A percentile compares a stretch with the other conserved stretches of the same genome.
Evolutionary conservation across 2,113 vertebrate species (phyloP).

Genomic region (Phoenicopterus ruber): DNA sequence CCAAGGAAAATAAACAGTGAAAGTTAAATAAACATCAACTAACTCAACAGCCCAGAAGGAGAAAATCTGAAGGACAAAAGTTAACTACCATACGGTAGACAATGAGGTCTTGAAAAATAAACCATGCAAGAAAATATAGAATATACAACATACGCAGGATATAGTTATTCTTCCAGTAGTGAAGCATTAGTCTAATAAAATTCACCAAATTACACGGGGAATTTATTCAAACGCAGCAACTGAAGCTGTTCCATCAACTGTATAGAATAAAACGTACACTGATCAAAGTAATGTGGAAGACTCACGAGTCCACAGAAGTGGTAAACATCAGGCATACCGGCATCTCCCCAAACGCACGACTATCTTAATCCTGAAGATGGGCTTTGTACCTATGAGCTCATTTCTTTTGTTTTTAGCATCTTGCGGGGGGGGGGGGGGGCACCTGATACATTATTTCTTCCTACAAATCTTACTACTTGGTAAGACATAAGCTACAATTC

Average conservation of each 20-base stretch:
- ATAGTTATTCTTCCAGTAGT: neutral
- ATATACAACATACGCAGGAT: neutral
- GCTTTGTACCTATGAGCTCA: neutral
- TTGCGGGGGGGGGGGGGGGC: rapidly evolving
- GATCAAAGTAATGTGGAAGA: neutral
- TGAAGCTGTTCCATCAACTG: neutral
- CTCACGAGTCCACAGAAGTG: neutral
- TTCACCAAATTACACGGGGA: neutral
- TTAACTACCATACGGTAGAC: neutral
- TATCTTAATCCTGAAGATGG: neutral
- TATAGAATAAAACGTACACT: neutral
- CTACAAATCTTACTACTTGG: neutral
- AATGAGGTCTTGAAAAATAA: neutral
- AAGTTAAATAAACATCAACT: neutral
- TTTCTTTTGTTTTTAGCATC: neutral
- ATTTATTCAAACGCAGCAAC: neutral
- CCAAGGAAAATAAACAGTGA: neutral
- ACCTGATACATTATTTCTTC: neutral
- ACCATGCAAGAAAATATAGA: neutral
- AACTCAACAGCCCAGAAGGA: neutral
- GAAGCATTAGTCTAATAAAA: neutral
- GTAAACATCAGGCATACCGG: neutral
- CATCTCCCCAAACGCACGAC: neutral
- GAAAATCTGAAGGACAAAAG: neutral
- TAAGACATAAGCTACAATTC: neutral